Percentiles rank a stretch among this genome's conserved stretches.
phyloP scores from a whole-genome alignment of 2,113 vertebrate genomes.

The Thamnophis sirtalis region DNA sequence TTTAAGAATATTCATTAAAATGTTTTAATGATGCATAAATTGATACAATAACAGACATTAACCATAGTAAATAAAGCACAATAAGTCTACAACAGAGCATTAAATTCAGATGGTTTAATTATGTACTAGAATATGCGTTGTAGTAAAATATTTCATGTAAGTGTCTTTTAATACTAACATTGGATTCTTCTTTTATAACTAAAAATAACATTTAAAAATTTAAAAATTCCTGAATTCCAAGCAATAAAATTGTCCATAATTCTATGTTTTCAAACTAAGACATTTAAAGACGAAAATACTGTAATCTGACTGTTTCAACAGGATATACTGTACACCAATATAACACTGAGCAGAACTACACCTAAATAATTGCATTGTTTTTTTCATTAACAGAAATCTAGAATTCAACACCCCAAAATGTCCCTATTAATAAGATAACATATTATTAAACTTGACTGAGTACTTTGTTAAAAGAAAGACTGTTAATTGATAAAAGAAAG shows the following conservation, averaged over 20 bases:
- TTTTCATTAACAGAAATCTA: background rate
- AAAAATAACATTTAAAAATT: background rate
- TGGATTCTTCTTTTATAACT: background rate
- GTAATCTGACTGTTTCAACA: background rate
- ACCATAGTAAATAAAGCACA: background rate
- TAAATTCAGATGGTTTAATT: background rate
- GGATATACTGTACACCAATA: background rate
- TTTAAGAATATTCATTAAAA: background rate
- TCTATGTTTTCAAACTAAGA: background rate
- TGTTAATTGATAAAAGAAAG: slow-evolving; percentile 14
- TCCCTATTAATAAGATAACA: background rate
- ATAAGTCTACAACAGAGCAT: background rate
- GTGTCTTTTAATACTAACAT: background rate
- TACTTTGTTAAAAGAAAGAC: background rate
- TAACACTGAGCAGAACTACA: background rate
- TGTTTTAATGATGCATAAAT: background rate
- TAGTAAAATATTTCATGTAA: background rate
- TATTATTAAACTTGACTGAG: background rate
- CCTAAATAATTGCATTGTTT: background rate
- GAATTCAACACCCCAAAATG: background rate
- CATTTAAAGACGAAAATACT: background rate
- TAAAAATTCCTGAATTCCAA: background rate
- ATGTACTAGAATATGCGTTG: background rate
- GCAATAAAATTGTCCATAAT: background rate
- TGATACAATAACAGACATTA: background rate